phyloP scores from a whole-genome alignment of 2,888 invertebrate species.

The Phortica magna region DNA sequence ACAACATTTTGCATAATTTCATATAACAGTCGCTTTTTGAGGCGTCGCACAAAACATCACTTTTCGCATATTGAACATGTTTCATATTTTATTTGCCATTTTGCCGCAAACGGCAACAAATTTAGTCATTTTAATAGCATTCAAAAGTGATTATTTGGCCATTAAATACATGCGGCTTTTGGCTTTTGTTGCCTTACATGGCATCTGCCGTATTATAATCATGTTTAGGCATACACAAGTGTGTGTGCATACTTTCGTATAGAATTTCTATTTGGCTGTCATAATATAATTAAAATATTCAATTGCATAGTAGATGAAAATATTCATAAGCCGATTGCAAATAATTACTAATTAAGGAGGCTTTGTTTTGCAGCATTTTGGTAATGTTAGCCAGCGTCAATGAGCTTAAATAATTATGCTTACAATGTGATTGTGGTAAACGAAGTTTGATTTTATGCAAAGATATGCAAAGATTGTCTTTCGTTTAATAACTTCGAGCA shows the following conservation, averaged over 20 bases:
- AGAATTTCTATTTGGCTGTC: slow-evolving; percentile 1
- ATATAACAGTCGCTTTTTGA: not conserved
- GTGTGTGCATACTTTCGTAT: not conserved
- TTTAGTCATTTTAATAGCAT: not conserved
- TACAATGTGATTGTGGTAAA: slow-evolving; percentile 43
- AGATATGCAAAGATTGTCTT: not conserved
- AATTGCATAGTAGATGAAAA: not conserved
- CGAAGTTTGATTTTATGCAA: slow-evolving; percentile 6
- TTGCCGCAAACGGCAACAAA: not conserved
- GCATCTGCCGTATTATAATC: not conserved
- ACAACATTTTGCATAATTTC: not conserved
- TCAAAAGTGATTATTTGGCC: not conserved
- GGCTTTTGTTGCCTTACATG: not conserved
- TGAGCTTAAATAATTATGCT: slow-evolving; percentile 9
- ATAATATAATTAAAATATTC: slow-evolving; percentile 3
- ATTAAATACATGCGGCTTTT: not conserved
- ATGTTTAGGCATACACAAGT: not conserved
- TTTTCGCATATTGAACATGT: not conserved
- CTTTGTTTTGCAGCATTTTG: slow-evolving; percentile 20
- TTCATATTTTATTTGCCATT: not conserved
- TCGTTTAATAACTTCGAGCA: too few relatives aligned
- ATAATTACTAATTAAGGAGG: slow-evolving; percentile 48
- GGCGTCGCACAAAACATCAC: not conserved
- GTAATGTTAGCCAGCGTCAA: slow-evolving; percentile 1
- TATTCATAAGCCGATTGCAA: slow-evolving; percentile 46